Conservation (phyloP, 2,888 invertebrate species). For the Nomada goodeniana region DNA sequence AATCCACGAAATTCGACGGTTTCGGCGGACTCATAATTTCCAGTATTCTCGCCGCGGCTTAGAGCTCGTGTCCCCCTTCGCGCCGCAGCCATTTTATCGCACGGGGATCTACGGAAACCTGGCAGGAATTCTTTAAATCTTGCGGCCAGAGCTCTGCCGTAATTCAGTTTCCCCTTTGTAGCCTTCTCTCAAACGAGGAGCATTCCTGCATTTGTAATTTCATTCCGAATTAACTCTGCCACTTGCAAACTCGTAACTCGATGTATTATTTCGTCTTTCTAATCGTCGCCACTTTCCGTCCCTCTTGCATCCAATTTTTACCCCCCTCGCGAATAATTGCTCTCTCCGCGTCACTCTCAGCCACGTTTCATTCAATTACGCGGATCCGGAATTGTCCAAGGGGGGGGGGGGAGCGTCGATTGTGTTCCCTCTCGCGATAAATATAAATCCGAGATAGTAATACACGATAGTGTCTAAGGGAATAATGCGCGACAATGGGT, state of each 20-base stretch:
- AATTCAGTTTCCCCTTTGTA: neutral
- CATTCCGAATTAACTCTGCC: neutral
- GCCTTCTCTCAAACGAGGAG: neutral
- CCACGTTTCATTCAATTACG: too few relatives aligned
- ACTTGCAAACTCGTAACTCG: neutral
- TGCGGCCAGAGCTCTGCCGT: neutral
- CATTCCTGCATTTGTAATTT: neutral
- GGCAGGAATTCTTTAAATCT: neutral
- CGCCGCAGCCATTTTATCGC: neutral
- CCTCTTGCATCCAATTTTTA: neutral
- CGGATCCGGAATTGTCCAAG: too few relatives aligned
- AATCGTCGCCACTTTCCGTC: neutral
- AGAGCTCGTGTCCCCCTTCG: neutral
- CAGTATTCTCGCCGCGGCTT: neutral
- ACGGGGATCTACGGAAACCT: neutral
- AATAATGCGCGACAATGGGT: conserved; percentile 56
- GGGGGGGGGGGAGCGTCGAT: conserved; percentile 26
- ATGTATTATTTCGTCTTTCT: too few relatives aligned
- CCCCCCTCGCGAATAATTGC: neutral
- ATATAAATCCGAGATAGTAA: neutral
- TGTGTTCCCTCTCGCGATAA: conserved; percentile 24
- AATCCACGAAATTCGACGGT: neutral
- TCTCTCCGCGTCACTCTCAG: too few relatives aligned
- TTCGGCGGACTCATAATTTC: neutral
- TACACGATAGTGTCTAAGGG: conserved; percentile 28